phyloP scores from a whole-genome alignment of 2,113 vertebrate genomes.

The Mormoops blainvillei region DNA sequence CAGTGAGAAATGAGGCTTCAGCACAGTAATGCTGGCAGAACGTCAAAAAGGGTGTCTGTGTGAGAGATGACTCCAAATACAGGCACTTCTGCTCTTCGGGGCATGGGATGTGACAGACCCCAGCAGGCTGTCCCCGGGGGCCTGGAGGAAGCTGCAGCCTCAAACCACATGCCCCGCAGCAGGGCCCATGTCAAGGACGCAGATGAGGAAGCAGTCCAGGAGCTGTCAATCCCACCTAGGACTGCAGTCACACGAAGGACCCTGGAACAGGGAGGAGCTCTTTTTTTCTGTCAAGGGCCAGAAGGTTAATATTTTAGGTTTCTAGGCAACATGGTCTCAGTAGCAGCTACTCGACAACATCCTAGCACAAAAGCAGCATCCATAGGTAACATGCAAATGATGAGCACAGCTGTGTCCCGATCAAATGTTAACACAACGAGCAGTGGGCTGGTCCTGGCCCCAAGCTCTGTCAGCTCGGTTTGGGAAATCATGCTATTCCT shows the following conservation, averaged over 20 bases:
- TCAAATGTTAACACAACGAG: neutral
- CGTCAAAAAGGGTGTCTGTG: fast-evolving
- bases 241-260: neutral
- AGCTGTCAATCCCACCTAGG: neutral
- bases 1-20: neutral
- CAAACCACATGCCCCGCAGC: neutral
- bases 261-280: neutral
- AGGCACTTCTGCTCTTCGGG: neutral
- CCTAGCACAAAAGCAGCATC: neutral
- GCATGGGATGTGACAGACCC: fast-evolving
- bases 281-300: neutral
- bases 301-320: neutral
- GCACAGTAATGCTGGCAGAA: too few relatives aligned
- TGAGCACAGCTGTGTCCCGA: neutral
- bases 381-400: neutral
- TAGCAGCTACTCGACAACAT: neutral
- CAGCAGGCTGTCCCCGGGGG: neutral
- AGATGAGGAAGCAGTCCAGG: neutral
- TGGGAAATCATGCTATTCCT: neutral
- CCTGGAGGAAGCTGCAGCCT: neutral
- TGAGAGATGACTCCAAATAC: neutral
- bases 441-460: neutral
- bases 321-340: neutral
- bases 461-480: neutral
- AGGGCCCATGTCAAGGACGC: neutral